Conservation (phyloP, 2,888 invertebrate species). For the Polia nebulosa region DNA sequence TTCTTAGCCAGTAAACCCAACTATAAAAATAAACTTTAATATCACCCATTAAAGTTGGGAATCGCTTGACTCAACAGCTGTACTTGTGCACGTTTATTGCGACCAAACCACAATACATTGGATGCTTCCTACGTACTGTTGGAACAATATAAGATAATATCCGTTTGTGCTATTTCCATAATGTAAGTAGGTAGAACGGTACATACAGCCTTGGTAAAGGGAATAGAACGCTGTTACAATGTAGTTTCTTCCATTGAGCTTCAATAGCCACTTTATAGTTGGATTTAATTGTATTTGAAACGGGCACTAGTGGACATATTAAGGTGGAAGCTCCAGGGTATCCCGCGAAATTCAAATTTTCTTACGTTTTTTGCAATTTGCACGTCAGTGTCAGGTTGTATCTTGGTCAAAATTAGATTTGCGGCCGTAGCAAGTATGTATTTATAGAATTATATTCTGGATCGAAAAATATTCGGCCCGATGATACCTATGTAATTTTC, state of each 20-base stretch:
- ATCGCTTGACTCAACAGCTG: neutral
- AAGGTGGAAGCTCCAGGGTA: no score
- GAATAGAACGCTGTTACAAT: neutral
- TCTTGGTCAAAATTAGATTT: no score
- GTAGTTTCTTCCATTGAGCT: neutral
- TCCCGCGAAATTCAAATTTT: no score
- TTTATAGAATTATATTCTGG: no score
- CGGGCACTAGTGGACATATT: neutral
- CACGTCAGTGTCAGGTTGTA: no score
- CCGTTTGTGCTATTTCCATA: constrained; percentile 55
- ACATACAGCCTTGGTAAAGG: neutral
- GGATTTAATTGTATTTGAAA: neutral
- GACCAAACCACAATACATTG: constrained; percentile 46
- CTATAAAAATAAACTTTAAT: constrained; percentile 32
- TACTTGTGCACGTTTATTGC: constrained; percentile 42
- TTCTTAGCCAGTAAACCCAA: neutral
- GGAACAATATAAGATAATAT: constrained; percentile 61
- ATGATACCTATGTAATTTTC: no score
- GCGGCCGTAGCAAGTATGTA: no score
- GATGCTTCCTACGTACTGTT: constrained; percentile 42
- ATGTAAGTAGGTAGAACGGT: constrained; percentile 5
- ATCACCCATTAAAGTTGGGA: constrained; percentile 8
- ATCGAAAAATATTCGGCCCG: no score
- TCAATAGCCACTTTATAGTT: neutral
- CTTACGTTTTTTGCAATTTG: no score